phyloP scores from a whole-genome alignment of 2,888 invertebrate genomes.

The Drosophila kambysellisi region DNA sequence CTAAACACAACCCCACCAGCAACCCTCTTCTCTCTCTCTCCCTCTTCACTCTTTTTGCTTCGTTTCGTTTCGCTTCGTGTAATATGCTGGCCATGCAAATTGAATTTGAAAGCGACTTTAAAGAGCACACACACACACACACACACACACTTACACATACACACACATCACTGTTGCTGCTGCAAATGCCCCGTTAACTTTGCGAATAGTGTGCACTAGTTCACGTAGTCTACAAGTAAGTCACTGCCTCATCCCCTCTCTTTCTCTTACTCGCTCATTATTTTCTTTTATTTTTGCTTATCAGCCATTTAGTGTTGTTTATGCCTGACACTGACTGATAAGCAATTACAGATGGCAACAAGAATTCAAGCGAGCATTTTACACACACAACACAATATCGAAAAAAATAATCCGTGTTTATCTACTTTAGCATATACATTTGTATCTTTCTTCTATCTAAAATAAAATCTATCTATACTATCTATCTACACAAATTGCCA shows the following conservation, averaged over 20 bases:
- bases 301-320: slow-evolving; percentile 31
- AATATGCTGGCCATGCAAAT: slow-evolving; percentile 49
- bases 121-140: slow-evolving; percentile 22
- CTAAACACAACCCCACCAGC: slow-evolving; percentile 11
- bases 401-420: neutral
- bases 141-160: neutral
- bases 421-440: neutral
- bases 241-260: neutral
- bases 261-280: neutral
- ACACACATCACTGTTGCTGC: neutral
- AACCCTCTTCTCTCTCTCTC: neutral
- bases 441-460: neutral
- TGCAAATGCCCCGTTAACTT: slow-evolving; percentile 26
- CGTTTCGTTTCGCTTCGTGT: slow-evolving; percentile 50
- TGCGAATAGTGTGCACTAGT: slow-evolving; percentile 4
- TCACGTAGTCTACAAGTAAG: slow-evolving; percentile 6
- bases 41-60: slow-evolving; percentile 7
- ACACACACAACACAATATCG: neutral
- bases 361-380: neutral
- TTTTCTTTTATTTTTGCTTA: slow-evolving; percentile 22
- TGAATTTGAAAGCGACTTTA: slow-evolving; percentile 53
- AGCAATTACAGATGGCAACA: slow-evolving; percentile 50
- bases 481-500: neutral
- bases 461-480: neutral
- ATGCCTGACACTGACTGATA: slow-evolving; percentile 37